Evolutionary conservation across 1,140 invertebrate genomes (phyloP), one percentile per base, ranked within the genome.

Genomic region (Euura lappo): DNA sequence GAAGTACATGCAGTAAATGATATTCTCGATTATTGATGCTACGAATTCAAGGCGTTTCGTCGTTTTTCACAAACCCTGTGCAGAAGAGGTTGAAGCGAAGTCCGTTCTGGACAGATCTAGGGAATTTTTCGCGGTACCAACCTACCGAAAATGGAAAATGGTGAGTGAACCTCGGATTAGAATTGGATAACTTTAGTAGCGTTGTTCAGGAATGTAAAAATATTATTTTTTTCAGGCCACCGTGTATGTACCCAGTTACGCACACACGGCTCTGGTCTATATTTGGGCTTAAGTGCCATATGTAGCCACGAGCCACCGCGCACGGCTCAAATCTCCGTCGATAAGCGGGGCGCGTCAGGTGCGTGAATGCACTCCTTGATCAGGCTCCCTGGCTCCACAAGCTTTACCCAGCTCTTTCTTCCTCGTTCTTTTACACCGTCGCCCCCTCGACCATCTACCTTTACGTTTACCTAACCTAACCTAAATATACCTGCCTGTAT

Each of bases 281-380:
- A 5, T 60, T 60, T 60, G 51, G 51, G 6, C 5, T 60, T 60
- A 60, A 60, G 51, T 60, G 51, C 13, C 51, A 8, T n/a, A 51
- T 51, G 28, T 28, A 28, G 28, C 28, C 28, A 28, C 28, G 28
- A 28, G 28, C 28, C 28, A 28, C 28, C 6, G 6, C 10, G 51
- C 3, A n/a, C 51, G 51, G 51, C 51, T 60, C 8, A 60, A 60
- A 60, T 60, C 51, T 60, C 51, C 51, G 51, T 60, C 51, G 6
- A 60, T 60, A 60, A 60, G 51, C 51, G 51, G 51, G 51, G 51
- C 13, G 51, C 51, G 51, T 60, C 51, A 60, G 51, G 51, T 60
- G 51, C 51, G 51, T 60, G 51, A 60, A 60, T 60, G 51, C 51
- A 60, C 13, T 60, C 51, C 51, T 60, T n/a, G 51, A 60, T 60